phyloP scores from a whole-genome alignment of 2,888 invertebrate genomes.

The Andrena marginata region DNA sequence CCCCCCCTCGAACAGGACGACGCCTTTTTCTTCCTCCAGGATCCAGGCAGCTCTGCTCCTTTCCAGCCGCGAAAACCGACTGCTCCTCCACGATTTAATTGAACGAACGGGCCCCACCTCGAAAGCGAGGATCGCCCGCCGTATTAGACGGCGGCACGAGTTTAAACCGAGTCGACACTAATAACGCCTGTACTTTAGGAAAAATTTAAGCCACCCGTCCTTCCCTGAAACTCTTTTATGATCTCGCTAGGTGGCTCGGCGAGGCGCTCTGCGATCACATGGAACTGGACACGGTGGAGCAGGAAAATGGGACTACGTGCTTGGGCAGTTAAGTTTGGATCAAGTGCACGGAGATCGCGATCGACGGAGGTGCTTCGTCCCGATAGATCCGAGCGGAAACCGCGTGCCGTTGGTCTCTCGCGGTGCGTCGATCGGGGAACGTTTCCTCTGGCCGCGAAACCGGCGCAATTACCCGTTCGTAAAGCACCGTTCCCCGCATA shows the following conservation, averaged over 20 bases:
- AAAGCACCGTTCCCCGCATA: constrained; percentile 37
- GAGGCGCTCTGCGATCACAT: too few relatives aligned
- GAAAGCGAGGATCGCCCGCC: neutral
- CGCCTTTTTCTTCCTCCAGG: constrained; percentile 5
- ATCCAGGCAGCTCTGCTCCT: neutral
- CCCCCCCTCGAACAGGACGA: constrained; percentile 2
- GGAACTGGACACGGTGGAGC: too few relatives aligned
- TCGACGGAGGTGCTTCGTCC: neutral
- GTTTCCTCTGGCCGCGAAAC: constrained; percentile 5
- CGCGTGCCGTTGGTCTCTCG: neutral
- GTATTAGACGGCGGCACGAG: neutral
- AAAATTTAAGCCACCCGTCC: neutral
- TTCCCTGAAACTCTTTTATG: too few relatives aligned
- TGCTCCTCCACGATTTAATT: constrained; percentile 6
- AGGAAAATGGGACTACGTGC: too few relatives aligned
- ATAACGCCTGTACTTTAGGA: neutral
- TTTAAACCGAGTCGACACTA: neutral
- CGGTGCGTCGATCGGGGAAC: neutral
- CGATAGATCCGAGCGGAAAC: neutral
- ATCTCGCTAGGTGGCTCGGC: too few relatives aligned
- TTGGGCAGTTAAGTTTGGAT: too few relatives aligned
- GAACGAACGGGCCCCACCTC: neutral
- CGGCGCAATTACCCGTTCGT: constrained; percentile 50
- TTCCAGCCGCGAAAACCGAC: neutral
- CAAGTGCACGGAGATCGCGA: too few relatives aligned